Evolutionary conservation across 2,888 invertebrate species (phyloP), one percentile per base, ranked within the genome.

Genomic region (Apamea epomidion): DNA sequence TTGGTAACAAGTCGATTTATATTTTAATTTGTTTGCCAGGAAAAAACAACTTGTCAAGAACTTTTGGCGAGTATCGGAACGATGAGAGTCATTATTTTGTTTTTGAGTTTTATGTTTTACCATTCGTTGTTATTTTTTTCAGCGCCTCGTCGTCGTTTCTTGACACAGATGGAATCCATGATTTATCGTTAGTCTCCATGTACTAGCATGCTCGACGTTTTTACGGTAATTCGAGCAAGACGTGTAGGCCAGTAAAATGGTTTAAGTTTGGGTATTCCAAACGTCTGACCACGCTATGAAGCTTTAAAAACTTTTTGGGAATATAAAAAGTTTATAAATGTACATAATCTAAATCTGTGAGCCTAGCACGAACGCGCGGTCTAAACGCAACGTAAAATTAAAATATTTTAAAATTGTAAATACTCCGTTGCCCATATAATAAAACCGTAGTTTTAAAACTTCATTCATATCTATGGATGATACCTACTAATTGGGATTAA

Each of bases 1-100:
- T 68, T 45, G 48, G 42, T 82, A 75, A n/a, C 58, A 78, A 37
- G 58, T 81, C 68, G 16, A 68, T 80, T 72, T 64, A 51, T 62
- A 67, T 74, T 60, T 72, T 64, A 84, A 73, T 67, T 67, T 48
- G 16, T 51, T 76, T 76, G 16, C 14, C 6, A 68, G 21, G n/a
- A 48, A 76, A 25, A 74, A 80, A 45, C 67, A 81, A 68, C 3
- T 16, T 25, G n/a, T 74, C 16, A 8, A 25, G 32, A 32, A 0
- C n/a, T 51, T 72, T 75, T 21, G 18, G 14, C 29, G 7, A n/a
- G 14, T 73, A 18, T 60, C 0, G 29, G 8, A 32, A 67, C 16
- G n/a, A n/a, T n/a, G 12, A 42, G 3, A 21, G 6, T 21, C 16
- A 29, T 64, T 25, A 12, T n/a, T 58, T 69, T 54, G 21, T 45